Evolutionary conservation across 2,797 vertebrate species (phyloP).

Genomic region (Eleutherodactylus coqui): DNA sequence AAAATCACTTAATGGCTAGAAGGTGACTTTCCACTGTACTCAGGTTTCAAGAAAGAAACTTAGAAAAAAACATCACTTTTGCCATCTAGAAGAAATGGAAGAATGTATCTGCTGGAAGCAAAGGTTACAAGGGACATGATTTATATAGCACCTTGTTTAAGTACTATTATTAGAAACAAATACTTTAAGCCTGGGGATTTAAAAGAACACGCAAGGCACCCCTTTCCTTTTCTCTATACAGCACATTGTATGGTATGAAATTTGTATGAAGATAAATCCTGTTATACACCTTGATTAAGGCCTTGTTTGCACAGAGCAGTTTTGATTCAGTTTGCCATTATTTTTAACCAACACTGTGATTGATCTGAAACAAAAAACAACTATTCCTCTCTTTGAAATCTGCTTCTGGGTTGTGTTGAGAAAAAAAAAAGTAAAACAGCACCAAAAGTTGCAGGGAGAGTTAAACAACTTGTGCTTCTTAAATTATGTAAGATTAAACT

Average conservation of each 20-base stretch:
- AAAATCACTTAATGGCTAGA: not conserved
- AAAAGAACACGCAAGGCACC: not conserved
- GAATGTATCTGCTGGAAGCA: not conserved
- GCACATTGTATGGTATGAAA: not conserved
- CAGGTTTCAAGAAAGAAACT: not conserved
- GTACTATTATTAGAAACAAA: not conserved
- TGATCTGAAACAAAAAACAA: too few relatives aligned
- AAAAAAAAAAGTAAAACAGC: too few relatives aligned
- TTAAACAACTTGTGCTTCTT: too few relatives aligned
- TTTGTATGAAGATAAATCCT: not conserved
- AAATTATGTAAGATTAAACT: too few relatives aligned
- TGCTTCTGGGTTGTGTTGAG: too few relatives aligned
- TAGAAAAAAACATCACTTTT: not conserved
- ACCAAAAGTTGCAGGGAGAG: too few relatives aligned
- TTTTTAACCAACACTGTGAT: too few relatives aligned
- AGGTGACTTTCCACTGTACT: not conserved
- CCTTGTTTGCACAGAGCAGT: too few relatives aligned
- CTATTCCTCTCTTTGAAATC: too few relatives aligned
- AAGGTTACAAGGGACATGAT: not conserved
- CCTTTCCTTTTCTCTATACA: not conserved
- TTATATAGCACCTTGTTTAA: not conserved
- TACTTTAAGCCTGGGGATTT: not conserved
- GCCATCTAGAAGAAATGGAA: not conserved
- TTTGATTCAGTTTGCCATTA: too few relatives aligned
- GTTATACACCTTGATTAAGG: too few relatives aligned